phyloP scores from a whole-genome alignment of 2,113 vertebrate genomes.

The Noturus placidus region DNA sequence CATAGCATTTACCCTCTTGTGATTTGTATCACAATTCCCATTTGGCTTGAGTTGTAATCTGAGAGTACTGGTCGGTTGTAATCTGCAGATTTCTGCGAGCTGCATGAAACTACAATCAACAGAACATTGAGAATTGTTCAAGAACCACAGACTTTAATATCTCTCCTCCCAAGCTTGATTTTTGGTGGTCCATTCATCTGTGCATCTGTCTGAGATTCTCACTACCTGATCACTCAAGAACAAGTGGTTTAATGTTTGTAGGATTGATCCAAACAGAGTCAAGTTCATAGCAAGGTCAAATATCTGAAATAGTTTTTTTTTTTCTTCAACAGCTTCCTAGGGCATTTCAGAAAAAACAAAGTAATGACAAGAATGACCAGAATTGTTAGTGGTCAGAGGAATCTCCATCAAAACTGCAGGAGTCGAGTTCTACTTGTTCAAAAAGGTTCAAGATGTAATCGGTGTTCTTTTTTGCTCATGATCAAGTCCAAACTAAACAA shows the following conservation, averaged over 20 bases:
- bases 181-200: not conserved
- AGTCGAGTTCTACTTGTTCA: too few relatives aligned
- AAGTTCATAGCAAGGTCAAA: not conserved
- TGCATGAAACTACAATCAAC: not conserved
- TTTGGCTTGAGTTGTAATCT: not conserved
- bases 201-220: not conserved
- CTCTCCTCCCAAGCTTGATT: not conserved
- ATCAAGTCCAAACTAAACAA: too few relatives aligned
- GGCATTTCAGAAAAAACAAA: not conserved
- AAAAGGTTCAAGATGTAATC: not conserved
- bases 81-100: not conserved
- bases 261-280: not conserved
- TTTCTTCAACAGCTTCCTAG: not conserved
- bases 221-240: not conserved
- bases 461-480: not conserved
- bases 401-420: too few relatives aligned
- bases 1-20: too few relatives aligned
- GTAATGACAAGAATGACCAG: not conserved
- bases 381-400: not conserved
- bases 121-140: not conserved
- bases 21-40: not conserved
- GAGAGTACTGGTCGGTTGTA: not conserved
- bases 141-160: not conserved
- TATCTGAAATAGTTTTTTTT: not conserved
- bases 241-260: not conserved